Conservation (phyloP, 2,888 invertebrate species). For the Phorcus lineatus region DNA sequence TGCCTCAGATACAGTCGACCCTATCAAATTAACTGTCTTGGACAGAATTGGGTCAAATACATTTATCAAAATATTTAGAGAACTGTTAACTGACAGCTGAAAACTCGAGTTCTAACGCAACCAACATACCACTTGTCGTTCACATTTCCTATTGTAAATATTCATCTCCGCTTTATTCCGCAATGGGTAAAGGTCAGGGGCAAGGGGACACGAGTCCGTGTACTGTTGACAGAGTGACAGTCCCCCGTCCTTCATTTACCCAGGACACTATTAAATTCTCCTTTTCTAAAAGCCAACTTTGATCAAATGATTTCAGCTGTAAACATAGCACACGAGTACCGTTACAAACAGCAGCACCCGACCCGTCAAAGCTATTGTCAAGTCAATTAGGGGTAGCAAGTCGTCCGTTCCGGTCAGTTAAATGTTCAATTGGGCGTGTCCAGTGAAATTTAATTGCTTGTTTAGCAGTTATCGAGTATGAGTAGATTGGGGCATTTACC, state of each 20-base stretch:
- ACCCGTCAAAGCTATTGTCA: neutral
- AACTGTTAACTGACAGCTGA: too few species aligned
- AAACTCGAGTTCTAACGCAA: too few species aligned
- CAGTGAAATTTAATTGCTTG: neutral
- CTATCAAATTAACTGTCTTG: too few species aligned
- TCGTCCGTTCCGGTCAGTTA: neutral
- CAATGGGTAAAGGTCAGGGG: neutral
- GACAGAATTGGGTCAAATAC: too few species aligned
- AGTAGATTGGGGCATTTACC: too few species aligned
- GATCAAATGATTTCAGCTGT: neutral
- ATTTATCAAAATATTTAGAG: too few species aligned
- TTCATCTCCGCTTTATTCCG: neutral
- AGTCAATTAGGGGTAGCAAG: neutral
- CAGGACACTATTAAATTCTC: neutral
- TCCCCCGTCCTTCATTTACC: neutral
- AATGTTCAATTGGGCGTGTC: too few species aligned
- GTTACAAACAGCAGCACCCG: neutral
- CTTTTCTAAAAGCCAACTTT: neutral
- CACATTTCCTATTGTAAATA: too few species aligned
- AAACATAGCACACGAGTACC: neutral
- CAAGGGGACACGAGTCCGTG: neutral
- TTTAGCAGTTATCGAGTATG: too few species aligned
- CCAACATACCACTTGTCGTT: too few species aligned
- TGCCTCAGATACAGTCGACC: neutral
- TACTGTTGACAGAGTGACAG: neutral